These are phyloP conservation scores for Aphrophora alni DNA, from an alignment of 2,888 invertebrate species.

Conservation along the genomic window DNA sequence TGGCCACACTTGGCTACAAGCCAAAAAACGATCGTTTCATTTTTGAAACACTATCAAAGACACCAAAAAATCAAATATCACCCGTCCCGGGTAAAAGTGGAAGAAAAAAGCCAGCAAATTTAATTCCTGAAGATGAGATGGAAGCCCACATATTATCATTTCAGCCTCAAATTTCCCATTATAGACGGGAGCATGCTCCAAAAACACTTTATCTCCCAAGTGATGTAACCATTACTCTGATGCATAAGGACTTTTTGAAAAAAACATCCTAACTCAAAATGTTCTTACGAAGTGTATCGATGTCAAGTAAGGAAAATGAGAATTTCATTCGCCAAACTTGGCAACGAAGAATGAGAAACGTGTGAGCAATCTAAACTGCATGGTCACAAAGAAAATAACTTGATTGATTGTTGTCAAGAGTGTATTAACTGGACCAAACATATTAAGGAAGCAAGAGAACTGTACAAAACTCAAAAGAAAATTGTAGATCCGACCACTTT, in stretches of 20 bases:
- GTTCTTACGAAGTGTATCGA: conserved; percentile 45
- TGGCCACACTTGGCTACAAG: neutral
- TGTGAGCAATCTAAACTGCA: conserved; percentile 43
- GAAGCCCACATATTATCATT: conserved; percentile 12
- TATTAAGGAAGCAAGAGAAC: neutral
- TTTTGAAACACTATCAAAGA: conserved; percentile 18
- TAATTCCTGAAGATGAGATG: neutral
- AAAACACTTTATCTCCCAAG: conserved; percentile 7
- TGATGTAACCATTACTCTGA: conserved; percentile 16
- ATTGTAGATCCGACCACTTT: neutral
- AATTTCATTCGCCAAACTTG: conserved; percentile 46
- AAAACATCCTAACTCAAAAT: conserved; percentile 36
- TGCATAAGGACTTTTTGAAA: conserved; percentile 13
- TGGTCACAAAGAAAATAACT: conserved; percentile 1
- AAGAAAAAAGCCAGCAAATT: neutral
- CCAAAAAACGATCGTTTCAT: conserved; percentile 11
- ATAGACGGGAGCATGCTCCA: conserved; percentile 21
- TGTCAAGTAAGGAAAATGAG: conserved; percentile 38
- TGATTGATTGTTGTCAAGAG: conserved; percentile 7
- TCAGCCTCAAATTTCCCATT: conserved; percentile 12
- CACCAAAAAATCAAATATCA: conserved; percentile 2
- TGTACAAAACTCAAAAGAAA: neutral
- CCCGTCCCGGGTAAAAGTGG: conserved; percentile 27
- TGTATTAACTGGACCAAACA: conserved; percentile 19
- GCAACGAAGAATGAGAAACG: conserved; percentile 47